Evolutionary conservation across 2,113 vertebrate species (phyloP).

Genomic region (Entomyzon cyanotis): DNA sequence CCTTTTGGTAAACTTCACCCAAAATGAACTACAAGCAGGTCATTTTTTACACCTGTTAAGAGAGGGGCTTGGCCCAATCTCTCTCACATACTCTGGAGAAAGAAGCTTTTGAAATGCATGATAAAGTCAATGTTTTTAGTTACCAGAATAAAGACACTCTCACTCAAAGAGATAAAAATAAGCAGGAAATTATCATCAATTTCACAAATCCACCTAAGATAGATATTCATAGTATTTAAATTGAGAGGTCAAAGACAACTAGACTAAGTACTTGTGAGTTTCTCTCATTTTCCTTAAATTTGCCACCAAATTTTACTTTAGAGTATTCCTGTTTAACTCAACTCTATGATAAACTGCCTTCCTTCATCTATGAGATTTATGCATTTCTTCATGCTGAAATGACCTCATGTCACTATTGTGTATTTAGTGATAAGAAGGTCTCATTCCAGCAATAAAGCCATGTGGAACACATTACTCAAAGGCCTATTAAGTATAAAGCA

Average conservation of each 20-base stretch:
- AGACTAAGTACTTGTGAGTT: not conserved
- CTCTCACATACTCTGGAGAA: not conserved
- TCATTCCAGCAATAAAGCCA: constrained; percentile 17
- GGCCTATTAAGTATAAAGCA: constrained; percentile 20
- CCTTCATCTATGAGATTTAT: not conserved
- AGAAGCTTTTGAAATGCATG: not conserved
- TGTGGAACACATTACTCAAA: constrained; percentile 41
- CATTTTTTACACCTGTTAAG: not conserved
- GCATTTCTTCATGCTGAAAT: not conserved
- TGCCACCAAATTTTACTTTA: not conserved
- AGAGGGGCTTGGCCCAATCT: not conserved
- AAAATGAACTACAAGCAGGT: not conserved
- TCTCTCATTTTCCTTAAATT: not conserved
- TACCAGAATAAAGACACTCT: not conserved
- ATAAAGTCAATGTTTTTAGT: not conserved
- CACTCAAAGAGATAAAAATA: not conserved
- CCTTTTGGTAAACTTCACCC: not conserved
- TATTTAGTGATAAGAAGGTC: constrained; percentile 42
- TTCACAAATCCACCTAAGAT: not conserved
- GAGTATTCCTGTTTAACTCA: not conserved
- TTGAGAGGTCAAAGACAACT: not conserved
- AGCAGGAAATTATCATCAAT: not conserved
- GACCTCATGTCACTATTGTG: not conserved
- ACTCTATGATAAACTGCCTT: not conserved
- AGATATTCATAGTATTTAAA: not conserved